Evolutionary conservation across 2,888 invertebrate genomes (phyloP).

Genomic region (Luperina testacea): DNA sequence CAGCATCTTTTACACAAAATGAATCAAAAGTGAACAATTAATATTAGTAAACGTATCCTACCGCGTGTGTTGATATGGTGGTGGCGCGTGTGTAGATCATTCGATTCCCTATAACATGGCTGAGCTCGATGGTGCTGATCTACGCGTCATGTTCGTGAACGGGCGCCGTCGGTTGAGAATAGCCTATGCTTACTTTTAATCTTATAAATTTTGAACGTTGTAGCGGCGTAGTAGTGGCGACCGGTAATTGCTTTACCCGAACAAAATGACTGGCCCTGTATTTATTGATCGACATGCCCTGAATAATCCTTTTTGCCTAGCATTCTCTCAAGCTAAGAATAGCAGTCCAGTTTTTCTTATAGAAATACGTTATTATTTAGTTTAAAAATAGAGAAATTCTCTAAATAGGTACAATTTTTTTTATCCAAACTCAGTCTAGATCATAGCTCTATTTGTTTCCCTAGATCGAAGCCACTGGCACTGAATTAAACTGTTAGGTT

Average conservation of each 20-base stretch:
- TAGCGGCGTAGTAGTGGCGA: neutral
- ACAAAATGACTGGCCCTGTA: constrained; percentile 31
- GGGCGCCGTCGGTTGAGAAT: no score
- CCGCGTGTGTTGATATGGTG: no score
- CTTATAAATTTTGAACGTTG: neutral
- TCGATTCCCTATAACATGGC: no score
- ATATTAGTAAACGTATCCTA: neutral
- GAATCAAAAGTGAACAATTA: neutral
- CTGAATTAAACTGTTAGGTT: constrained; percentile 17
- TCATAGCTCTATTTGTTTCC: neutral
- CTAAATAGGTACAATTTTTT: neutral
- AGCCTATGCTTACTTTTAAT: no score
- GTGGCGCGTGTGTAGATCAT: no score
- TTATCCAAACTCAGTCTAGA: neutral
- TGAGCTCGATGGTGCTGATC: no score
- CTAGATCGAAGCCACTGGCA: neutral
- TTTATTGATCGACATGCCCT: constrained; percentile 36
- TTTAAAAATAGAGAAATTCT: neutral
- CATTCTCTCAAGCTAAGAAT: neutral
- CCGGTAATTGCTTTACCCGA: constrained; percentile 35
- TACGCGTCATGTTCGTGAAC: no score
- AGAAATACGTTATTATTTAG: neutral
- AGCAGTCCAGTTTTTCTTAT: neutral
- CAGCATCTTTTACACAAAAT: neutral
- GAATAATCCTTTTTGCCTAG: constrained; percentile 16